Evolutionary conservation across 2,797 vertebrate species (phyloP), one percentile per base, ranked within the genome.

Genomic region (Pitangus sulphuratus): DNA sequence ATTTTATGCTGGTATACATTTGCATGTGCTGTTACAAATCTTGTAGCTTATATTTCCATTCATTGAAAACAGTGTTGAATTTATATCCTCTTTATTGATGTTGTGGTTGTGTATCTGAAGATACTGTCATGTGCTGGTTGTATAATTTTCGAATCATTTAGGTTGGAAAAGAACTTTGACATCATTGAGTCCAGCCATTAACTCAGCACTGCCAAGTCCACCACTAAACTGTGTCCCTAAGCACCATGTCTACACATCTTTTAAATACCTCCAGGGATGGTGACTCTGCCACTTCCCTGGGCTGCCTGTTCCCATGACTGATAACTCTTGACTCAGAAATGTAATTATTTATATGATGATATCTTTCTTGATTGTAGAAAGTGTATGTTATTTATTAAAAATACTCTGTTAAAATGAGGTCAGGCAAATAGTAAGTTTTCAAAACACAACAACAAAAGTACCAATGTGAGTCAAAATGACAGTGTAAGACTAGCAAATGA

Each of bases 401-500:
- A 50, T 40, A 53, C 9, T 51, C 5, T 33, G 26, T 70, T 84
- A 66, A 86, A 90, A 89, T 64, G 33, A 37, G 28, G 21, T 66
- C 48, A 84, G 70, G 15, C 65, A 50, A 91, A 5, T 24, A 40
- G 47, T 84, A 72, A 58, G 62, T 56, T 28, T 87, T 95, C 26
- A 82, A 80, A 94, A 62, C 2, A 4, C 70, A 74, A 8, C 19
- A 83, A 56, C 35, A 72, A 12, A 79, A 87, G 56, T 91, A 61
- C 54, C n/a, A 82, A 17, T 18, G 4, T 51, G 58, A 77, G 47
- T 69, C 50, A 79, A 65, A 89, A 51, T 37, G 64, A 62, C 47
- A 56, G 62, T 10, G 64, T 90, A 77, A 91, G 89, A 77, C 81
- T 92, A 89, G 65, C 50, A 89, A 58, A 92, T 77, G 66, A 79